Conservation (phyloP, 1,140 invertebrate species). For the Brachionus plicatilis region DNA sequence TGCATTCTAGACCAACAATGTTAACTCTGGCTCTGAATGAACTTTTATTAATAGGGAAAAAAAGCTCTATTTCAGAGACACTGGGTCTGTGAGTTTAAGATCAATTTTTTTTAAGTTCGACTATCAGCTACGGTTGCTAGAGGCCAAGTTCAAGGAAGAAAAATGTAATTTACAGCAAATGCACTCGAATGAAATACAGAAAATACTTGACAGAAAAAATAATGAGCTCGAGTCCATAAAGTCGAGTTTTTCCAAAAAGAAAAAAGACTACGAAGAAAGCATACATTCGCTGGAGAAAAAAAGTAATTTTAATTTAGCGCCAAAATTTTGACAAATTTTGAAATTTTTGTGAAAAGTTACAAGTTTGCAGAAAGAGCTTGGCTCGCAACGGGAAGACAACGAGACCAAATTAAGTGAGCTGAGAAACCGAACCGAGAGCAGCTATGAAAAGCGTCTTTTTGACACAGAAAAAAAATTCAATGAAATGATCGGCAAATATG, state of each 20-base stretch:
- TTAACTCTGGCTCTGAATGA: conserved; percentile 45
- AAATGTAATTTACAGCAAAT: conserved; percentile 53
- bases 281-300: conserved; percentile 52
- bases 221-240: conserved; percentile 54
- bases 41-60: conserved; percentile 38
- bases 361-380: conserved; percentile 49
- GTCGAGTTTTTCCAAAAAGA: conserved; percentile 49
- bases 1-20: conserved; percentile 44
- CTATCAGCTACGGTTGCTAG: conserved; percentile 52
- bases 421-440: neutral
- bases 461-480: conserved; percentile 46
- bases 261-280: conserved; percentile 50
- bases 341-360: conserved; percentile 32
- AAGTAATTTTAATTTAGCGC: conserved; percentile 44
- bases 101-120: conserved; percentile 45
- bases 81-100: neutral
- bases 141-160: conserved; percentile 55
- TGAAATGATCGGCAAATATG: conserved; percentile 50
- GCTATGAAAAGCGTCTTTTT: conserved; percentile 48
- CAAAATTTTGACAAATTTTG: neutral
- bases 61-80: neutral
- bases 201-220: conserved; percentile 55
- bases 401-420: conserved; percentile 53
- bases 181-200: conserved; percentile 53
- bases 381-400: conserved; percentile 49